Base-by-base conservation (phyloP, 2,888 invertebrate species). In the Protophormia terraenovae region DNA sequence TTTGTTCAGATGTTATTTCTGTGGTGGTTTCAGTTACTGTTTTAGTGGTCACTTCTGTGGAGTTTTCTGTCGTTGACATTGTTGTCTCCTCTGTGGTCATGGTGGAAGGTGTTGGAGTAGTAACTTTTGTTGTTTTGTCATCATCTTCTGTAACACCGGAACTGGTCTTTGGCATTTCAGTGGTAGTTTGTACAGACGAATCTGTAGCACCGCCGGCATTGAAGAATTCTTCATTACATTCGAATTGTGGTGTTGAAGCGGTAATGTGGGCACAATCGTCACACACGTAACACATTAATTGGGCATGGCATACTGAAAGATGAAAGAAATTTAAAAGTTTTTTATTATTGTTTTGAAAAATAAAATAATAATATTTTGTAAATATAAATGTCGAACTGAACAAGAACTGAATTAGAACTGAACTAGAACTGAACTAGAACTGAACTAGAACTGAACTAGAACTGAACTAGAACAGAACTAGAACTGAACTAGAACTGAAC, bases 211-310 rank as follows among this genome's bases (percentile, higher is more conserved):
- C 89, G 71, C 84, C 87, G 16, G 83, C 78, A 73, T 86, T 89
- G 69, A 91, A 91, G 78, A 86, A 90, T 3, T 87, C 89, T 24
- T 86, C 90, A 83, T 91, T 89, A 75, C 92, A 92, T 50, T 85
- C 78, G 76, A 89, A 6, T 19, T 89, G 45, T 3, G 90, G 90
- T 16, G 83, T 86, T n/a, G 55, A 16, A 3, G 58, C 35, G 6
- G 87, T 87, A 38, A 90, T 71, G 47, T 86, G 84, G 0, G 72
- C 78, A 58, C 92, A 92, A 55, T 91, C 82, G 22, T 91, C 89
- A 82, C 92, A 92, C 6, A 91, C 90, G 83, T 91, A 92, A 85
- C 92, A 92, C 86, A 87, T 86, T 12, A 92, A 79, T 69, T 91
- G 82, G 0, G 38, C 89, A 10, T 87, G 86, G 27, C 87, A 88